These are phyloP conservation scores for Nanger granti DNA, from an alignment of 2,113 vertebrate genomes.

Conservation along the genomic window DNA sequence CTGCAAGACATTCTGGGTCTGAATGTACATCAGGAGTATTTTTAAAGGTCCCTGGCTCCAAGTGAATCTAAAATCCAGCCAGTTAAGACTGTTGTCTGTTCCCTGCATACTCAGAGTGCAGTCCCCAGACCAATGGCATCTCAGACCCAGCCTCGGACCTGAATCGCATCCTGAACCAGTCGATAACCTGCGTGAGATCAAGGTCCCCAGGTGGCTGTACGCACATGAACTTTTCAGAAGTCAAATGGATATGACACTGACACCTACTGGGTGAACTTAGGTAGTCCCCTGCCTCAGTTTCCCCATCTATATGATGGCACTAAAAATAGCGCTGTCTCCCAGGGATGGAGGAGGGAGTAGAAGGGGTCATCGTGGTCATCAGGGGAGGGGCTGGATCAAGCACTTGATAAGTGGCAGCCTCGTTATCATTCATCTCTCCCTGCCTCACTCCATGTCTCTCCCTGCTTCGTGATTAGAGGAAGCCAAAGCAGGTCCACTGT, in stretches of 20 bases:
- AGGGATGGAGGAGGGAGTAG: rapidly evolving
- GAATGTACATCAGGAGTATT: not conserved
- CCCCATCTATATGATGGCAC: not conserved
- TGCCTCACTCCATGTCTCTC: no score
- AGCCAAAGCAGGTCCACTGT: not conserved
- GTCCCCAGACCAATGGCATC: not conserved
- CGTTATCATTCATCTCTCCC: not conserved
- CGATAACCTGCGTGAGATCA: no score
- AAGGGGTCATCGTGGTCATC: rapidly evolving
- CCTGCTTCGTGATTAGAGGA: rapidly evolving
- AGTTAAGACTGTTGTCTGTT: not conserved
- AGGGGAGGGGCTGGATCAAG: not conserved
- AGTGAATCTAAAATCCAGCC: not conserved
- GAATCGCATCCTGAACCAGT: not conserved
- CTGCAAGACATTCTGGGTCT: not conserved
- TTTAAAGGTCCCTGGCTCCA: not conserved
- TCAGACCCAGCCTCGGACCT: not conserved
- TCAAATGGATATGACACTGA: not conserved
- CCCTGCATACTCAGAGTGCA: rapidly evolving
- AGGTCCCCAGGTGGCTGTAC: not conserved
- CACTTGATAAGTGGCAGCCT: not conserved
- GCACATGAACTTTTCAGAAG: not conserved
- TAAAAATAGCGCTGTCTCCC: not conserved
- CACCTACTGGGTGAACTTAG: not conserved
- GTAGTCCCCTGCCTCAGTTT: not conserved